phyloP scores from a whole-genome alignment of 2,888 invertebrate species.

The Eucriotettix oculatus region DNA sequence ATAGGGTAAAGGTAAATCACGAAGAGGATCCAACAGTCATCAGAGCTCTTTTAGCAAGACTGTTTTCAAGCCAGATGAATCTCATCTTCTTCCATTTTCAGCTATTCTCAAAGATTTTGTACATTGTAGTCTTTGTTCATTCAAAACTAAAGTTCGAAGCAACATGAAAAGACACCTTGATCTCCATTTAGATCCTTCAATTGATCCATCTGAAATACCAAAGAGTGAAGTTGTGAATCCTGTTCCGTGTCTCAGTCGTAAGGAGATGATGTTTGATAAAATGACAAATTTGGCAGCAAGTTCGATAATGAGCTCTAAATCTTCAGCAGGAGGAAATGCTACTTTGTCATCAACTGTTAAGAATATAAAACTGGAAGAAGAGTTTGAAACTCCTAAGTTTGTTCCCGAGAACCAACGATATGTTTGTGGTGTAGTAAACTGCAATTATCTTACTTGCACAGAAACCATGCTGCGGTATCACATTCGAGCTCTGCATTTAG shows the following conservation, averaged over 20 bases:
- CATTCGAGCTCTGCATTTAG: constrained; percentile 50
- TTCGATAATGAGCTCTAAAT: constrained; percentile 23
- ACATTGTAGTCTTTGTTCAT: constrained; percentile 48
- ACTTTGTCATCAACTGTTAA: neutral
- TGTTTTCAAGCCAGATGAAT: constrained; percentile 8
- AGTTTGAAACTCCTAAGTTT: constrained; percentile 25
- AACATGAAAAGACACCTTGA: constrained; percentile 57
- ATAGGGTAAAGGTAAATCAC: constrained; percentile 1
- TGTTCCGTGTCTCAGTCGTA: constrained; percentile 59
- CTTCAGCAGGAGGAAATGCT: neutral
- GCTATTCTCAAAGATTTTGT: constrained; percentile 44
- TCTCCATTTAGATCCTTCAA: constrained; percentile 29
- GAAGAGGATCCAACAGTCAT: neutral
- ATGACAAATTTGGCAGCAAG: constrained; percentile 73
- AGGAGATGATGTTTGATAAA: constrained; percentile 67
- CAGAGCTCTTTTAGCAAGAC: constrained; percentile 8
- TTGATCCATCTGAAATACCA: constrained; percentile 21
- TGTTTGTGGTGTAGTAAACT: constrained; percentile 53
- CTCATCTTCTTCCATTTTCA: constrained; percentile 39
- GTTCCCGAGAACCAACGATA: constrained; percentile 40
- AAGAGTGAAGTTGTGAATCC: constrained; percentile 62
- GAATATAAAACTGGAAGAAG: neutral
- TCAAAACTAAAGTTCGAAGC: constrained; percentile 47
- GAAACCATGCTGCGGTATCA: constrained; percentile 56
- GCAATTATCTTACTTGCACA: constrained; percentile 52